Percentiles rank a stretch among this genome's conserved stretches.
Conservation (phyloP, 2,113 vertebrate genomes). For the Pterocles gutturalis region DNA sequence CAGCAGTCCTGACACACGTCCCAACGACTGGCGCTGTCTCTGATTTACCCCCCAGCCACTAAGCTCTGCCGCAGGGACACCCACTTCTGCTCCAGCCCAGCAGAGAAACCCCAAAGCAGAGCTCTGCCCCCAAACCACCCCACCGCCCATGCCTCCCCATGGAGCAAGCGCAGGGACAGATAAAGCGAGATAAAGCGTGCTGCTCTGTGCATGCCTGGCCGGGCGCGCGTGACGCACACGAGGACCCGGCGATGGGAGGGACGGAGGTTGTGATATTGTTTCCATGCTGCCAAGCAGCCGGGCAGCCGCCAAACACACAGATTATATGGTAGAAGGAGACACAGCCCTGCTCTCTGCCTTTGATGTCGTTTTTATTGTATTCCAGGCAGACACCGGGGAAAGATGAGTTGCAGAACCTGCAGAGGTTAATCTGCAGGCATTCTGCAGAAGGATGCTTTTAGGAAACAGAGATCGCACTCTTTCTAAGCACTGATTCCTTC, state of each 20-base stretch:
- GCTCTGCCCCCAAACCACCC: neutral
- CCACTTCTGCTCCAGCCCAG: neutral
- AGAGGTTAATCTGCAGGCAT: neutral
- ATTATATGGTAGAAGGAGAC: neutral
- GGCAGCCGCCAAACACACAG: neutral
- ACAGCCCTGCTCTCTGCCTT: neutral
- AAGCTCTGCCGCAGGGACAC: neutral
- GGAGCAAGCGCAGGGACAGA: neutral
- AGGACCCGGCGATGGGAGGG: neutral
- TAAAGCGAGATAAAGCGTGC: no score
- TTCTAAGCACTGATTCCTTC: neutral
- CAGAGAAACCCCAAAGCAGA: neutral
- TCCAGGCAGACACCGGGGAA: neutral
- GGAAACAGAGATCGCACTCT: neutral
- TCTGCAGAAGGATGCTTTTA: neutral
- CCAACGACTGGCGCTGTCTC: neutral
- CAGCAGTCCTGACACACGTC: no score
- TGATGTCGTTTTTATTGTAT: neutral
- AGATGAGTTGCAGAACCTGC: neutral
- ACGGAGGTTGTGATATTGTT: neutral
- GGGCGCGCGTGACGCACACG: accelerated
- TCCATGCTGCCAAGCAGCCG: neutral
- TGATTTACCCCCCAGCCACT: neutral
- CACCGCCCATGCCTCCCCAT: accelerated
- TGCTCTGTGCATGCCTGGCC: neutral